phyloP scores from a whole-genome alignment of 2,888 invertebrate species.

The Trissoscelio sp. region DNA sequence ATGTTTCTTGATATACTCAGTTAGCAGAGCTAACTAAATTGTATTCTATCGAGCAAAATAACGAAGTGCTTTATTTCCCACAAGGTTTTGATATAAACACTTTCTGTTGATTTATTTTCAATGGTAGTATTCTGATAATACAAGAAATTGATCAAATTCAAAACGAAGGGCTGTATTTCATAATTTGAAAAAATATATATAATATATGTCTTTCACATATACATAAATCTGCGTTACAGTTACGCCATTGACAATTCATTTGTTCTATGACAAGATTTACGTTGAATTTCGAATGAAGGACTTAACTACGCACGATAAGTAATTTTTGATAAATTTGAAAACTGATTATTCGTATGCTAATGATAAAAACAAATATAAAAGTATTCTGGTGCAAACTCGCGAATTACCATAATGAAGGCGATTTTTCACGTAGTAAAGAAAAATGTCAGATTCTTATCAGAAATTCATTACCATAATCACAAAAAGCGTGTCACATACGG shows the following conservation, averaged over 20 bases:
- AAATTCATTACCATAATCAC: constrained; percentile 6
- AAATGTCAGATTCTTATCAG: not conserved
- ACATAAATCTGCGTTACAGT: not conserved
- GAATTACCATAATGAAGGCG: not conserved
- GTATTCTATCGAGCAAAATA: constrained; percentile 7
- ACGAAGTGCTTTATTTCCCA: constrained; percentile 32
- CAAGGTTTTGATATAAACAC: not conserved
- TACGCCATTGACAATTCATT: constrained; percentile 3
- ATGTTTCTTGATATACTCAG: constrained; percentile 10
- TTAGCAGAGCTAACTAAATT: constrained; percentile 12
- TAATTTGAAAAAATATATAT: not conserved
- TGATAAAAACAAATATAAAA: not conserved
- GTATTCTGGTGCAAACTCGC: not conserved
- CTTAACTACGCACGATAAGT: constrained; percentile 9
- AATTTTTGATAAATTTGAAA: constrained; percentile 30
- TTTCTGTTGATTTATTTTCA: constrained; percentile 6
- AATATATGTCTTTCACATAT: not conserved
- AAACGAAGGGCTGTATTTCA: not conserved
- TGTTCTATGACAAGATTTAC: constrained; percentile 10
- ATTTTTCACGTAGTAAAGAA: not conserved
- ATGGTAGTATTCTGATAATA: constrained; percentile 4
- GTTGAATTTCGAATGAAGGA: constrained; percentile 21
- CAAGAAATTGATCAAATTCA: not conserved
- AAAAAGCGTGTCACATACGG: constrained; percentile 6
- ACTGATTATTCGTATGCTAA: constrained; percentile 27